Base-by-base conservation (phyloP, 2,888 invertebrate genomes). In the Chirona hameri region DNA sequence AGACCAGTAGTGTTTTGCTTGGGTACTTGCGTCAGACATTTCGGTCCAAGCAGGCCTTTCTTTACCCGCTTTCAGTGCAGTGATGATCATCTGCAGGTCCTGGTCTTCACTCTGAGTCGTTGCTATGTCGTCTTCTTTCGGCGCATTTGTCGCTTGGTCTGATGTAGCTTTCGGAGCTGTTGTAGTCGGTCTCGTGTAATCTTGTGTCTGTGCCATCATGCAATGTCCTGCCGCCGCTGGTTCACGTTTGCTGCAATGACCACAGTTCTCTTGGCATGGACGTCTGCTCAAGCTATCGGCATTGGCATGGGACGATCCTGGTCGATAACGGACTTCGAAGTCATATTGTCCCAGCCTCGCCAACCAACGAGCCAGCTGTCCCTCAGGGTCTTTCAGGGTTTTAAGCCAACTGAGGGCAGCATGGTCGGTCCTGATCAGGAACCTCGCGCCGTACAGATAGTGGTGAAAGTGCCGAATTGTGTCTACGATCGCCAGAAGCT, bases 401-500 rank as follows among this genome's bases (percentile, higher is more conserved):
- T 65, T 81, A 31, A 14, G 83, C 84, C 29, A 85, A 1, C 1
- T 82, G 84, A 27, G 79, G 76, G 81, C 55, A 29, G 81, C 5
- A 15, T 81, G 81, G 81, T 85, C 85, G 7, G 80, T 72, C 9
- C 83, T 82, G 0, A 84, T 21, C 14, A 39, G 4, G n/a, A 81
- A n/a, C 0, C 9, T 3, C 0, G 15, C 21, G 10, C 57, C 46
- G 24, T 81, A 81, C 0, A 57, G 27, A 57, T 18, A 81, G 10
- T 69, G 15, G 48, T 27, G 18, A 84, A 79, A 27, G n/a, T n/a
- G 18, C 57, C 27, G 39, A 84, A 83, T 84, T 52, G 9, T 14
- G 31, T 72, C 24, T 4, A 72, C 72, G 18, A 72, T 31, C 1
- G 31, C 29, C 39, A 72, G 72, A 3, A 72, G 18, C 31, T 72